These are phyloP conservation scores for Netelia fuscicornis DNA, from an alignment of 2,888 invertebrate species.

Conservation along the genomic window DNA sequence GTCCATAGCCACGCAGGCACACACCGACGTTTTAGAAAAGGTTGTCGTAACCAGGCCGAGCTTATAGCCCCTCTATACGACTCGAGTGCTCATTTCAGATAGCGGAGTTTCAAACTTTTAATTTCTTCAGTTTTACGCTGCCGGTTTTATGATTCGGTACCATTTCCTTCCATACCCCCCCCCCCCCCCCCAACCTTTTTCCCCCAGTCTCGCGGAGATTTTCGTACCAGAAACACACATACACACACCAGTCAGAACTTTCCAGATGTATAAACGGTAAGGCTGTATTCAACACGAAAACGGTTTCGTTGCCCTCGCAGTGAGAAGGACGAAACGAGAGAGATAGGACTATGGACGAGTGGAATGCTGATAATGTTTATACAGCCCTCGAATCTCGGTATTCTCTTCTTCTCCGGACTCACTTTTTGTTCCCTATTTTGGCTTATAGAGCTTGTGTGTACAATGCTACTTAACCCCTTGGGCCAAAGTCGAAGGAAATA, in stretches of 20 bases:
- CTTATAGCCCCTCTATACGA: conserved; percentile 59
- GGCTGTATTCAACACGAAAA: conserved; percentile 39
- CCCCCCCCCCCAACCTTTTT: not conserved
- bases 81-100: conserved; percentile 78
- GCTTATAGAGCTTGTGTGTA: conserved; percentile 6
- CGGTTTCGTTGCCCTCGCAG: conserved; percentile 39
- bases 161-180: conserved; percentile 7
- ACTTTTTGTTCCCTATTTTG: not conserved
- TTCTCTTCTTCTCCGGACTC: conserved; percentile 25
- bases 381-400: conserved; percentile 42
- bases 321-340: not conserved
- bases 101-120: conserved; percentile 79
- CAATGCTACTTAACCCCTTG: conserved; percentile 23
- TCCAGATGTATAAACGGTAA: conserved; percentile 4
- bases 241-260: not conserved
- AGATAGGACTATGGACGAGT: conserved; percentile 38
- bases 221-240: conserved; percentile 25
- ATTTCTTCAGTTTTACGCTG: conserved; percentile 79
- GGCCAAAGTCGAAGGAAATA: conserved; percentile 30
- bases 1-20: not conserved
- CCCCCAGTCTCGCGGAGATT: conserved; percentile 31
- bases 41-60: conserved; percentile 48
- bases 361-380: conserved; percentile 54
- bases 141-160: conserved; percentile 75
- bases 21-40: conserved; percentile 42